Evolutionary conservation across 2,797 vertebrate genomes (phyloP).

Genomic region (Neopelma chrysocephalum): DNA sequence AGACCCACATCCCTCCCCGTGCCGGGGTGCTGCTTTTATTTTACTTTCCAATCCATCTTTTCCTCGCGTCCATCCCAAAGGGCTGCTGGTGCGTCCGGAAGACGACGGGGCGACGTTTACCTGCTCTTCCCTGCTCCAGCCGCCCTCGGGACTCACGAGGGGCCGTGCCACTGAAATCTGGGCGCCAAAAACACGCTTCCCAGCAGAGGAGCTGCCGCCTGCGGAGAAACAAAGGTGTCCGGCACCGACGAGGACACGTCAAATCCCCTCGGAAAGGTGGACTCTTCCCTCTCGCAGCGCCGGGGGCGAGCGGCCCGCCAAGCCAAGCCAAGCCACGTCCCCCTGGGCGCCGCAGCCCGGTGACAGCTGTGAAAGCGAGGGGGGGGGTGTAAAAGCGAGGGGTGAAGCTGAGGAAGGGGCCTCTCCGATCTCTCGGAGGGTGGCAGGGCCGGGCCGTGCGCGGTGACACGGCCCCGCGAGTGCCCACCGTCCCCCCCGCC

Average conservation of each 20-base stretch:
- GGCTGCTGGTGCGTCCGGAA: neutral
- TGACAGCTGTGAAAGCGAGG: neutral
- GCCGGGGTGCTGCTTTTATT: neutral
- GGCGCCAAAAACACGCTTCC: neutral
- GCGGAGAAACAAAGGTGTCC: neutral
- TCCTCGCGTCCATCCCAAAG: neutral
- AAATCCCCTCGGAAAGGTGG: neutral
- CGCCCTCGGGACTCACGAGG: neutral
- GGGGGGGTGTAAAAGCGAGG: fast-evolving
- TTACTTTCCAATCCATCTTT: neutral
- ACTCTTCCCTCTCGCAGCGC: neutral
- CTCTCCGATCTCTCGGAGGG: fast-evolving
- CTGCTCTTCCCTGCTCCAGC: neutral
- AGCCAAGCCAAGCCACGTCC: neutral
- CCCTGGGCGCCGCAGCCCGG: neutral
- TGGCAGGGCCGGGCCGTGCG: neutral
- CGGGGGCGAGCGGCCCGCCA: neutral
- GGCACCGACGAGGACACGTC: neutral
- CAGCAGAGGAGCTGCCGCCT: neutral
- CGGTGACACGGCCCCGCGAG: neutral
- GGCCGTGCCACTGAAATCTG: neutral
- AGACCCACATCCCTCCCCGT: neutral
- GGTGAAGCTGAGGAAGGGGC: neutral
- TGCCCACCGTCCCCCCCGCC: neutral
- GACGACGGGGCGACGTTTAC: neutral